phyloP scores from a whole-genome alignment of 2,113 vertebrate genomes.

The Eolophus roseicapilla region DNA sequence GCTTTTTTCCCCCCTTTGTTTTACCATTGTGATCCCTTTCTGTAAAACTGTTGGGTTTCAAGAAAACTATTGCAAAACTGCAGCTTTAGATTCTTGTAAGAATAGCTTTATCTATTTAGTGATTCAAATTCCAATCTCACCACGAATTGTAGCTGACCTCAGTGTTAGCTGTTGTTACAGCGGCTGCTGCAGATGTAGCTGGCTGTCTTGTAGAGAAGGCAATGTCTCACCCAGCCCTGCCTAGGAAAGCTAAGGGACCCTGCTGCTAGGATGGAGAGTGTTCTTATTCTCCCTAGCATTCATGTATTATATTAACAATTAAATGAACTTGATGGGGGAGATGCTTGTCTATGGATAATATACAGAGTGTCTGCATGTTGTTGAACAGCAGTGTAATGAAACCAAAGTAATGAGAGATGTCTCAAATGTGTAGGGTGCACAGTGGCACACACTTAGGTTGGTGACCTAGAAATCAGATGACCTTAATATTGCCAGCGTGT shows the following conservation, averaged over 20 bases:
- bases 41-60: not conserved
- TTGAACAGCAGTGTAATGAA: not conserved
- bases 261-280: not conserved
- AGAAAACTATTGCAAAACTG: not conserved
- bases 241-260: not conserved
- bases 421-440: not conserved
- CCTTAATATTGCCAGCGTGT: not conserved
- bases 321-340: not conserved
- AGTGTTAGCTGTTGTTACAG: not conserved
- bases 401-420: rapidly evolving
- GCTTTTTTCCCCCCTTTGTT: not conserved
- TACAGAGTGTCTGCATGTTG: not conserved
- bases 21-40: not conserved
- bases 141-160: not conserved
- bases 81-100: not conserved
- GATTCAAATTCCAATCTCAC: not conserved
- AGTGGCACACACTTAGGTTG: not conserved
- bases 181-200: not conserved
- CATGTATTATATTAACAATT: not conserved
- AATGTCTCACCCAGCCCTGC: not conserved
- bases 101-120: not conserved
- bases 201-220: not conserved
- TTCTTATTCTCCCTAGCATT: not conserved
- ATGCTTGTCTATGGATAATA: not conserved
- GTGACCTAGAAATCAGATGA: not conserved